Base-by-base conservation (phyloP, 2,797 vertebrate species). In the Enteromius anoplus region DNA sequence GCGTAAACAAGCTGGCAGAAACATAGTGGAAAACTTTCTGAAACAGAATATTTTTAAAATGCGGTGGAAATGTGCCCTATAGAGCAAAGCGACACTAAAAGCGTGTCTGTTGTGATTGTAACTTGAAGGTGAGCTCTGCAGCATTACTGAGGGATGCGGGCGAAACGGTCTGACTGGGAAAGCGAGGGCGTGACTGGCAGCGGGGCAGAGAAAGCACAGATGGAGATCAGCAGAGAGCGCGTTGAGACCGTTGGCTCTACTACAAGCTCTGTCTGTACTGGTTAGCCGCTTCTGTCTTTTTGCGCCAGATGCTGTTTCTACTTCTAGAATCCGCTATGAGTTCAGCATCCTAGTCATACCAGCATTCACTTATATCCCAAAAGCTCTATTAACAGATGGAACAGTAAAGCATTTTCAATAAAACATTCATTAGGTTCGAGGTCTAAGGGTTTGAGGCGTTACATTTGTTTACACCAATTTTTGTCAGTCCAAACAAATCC, bases 181-280 rank as follows among this genome's bases (percentile, higher is more conserved):
- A 87, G 83, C 64, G 90, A 86, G 88, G 87, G 91, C 76, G 86
- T 89, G 89, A 91, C 86, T 85, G 85, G 86, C 87, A 85, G 73
- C 19, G 84, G 42, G 72, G 49, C 32, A 83, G 64, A 83, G 75
- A 65, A 73, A 82, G 89, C 92, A 89, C 93, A 94, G 93, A 94
- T 93, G 93, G 92, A 91, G 91, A 84, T 82, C 86, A 87, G 89
- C 86, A 88, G 90, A 89, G 87, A 87, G 70, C 51, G 71, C 80
- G 68, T n/a, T 70, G 77, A 85, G 84, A 85, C 86, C 17, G 12
- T 45, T 84, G 17, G 55, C 85, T 88, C 86, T 81, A 80, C 81
- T 62, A 78, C 70, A 81, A 49, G 51, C 42, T 49, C 79, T 58
- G 65, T 81, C 51, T 81, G 72, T 58, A 85, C 26, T 69, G 73